A percentile compares a stretch with the other conserved stretches of the same genome.
phyloP scores from a whole-genome alignment of 1,140 invertebrate genomes.

The Neuroterus valhalla region DNA sequence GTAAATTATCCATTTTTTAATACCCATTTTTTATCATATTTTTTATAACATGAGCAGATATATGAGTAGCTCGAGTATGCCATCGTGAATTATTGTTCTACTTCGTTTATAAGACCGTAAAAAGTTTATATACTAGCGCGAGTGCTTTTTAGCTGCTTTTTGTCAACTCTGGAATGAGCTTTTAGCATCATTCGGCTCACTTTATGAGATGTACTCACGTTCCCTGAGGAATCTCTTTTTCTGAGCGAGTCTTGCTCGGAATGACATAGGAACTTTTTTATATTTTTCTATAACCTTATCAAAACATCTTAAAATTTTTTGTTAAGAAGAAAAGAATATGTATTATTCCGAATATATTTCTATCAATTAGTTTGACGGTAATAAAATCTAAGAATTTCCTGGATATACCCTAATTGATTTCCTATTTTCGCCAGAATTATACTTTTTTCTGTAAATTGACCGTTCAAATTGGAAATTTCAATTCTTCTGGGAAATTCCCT shows the following conservation, averaged over 20 bases:
- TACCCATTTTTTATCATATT: too few relatives aligned
- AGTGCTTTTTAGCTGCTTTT: constrained; percentile 6
- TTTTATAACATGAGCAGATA: too few relatives aligned
- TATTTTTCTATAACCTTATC: constrained; percentile 6
- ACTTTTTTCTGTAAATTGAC: too few relatives aligned
- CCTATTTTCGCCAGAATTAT: too few relatives aligned
- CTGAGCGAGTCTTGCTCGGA: neutral
- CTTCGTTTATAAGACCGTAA: constrained; percentile 18
- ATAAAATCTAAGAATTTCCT: too few relatives aligned
- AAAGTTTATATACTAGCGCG: neutral
- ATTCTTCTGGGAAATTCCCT: too few relatives aligned
- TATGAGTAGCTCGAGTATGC: neutral
- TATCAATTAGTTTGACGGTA: too few relatives aligned
- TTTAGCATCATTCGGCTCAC: constrained; percentile 1
- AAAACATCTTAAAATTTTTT: neutral
- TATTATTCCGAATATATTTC: too few relatives aligned
- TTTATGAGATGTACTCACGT: constrained; percentile 16
- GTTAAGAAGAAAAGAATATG: too few relatives aligned
- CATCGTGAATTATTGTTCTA: constrained; percentile 24
- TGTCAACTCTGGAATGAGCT: constrained; percentile 12
- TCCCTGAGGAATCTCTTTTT: constrained; percentile 14
- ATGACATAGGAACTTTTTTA: neutral
- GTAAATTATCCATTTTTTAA: too few relatives aligned
- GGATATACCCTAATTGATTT: too few relatives aligned
- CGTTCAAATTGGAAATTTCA: too few relatives aligned